Conservation (phyloP, 2,797 vertebrate genomes). For the Lepilemur ruficaudatus region DNA sequence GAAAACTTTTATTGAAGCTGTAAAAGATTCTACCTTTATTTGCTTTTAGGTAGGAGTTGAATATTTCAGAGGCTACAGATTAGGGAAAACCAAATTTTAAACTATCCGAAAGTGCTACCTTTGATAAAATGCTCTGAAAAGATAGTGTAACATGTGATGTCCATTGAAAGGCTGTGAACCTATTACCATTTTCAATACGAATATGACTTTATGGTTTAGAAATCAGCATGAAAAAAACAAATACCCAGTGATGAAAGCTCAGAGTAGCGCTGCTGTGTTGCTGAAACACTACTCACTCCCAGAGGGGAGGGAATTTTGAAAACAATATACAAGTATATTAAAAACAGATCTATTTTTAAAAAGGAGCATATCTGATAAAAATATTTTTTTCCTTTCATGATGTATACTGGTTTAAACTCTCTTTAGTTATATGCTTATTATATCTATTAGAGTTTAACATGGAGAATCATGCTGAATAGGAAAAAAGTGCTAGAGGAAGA, state of each 20-base stretch:
- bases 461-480: not conserved
- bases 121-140: not conserved
- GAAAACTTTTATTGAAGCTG: not conserved
- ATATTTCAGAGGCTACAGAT: not conserved
- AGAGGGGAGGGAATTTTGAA: not conserved
- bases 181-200: not conserved
- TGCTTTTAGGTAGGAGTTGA: not conserved
- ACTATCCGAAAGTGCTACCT: not conserved
- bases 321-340: not conserved
- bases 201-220: not conserved
- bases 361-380: not conserved
- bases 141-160: not conserved
- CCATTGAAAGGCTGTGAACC: not conserved
- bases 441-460: not conserved
- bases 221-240: constrained; percentile 21
- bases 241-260: not conserved
- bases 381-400: not conserved
- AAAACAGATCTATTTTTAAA: not conserved
- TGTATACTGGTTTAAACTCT: not conserved
- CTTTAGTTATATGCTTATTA: not conserved
- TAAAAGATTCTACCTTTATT: not conserved
- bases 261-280: not conserved
- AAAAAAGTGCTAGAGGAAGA: not conserved
- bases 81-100: not conserved
- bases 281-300: not conserved